Conservation (phyloP, 2,797 vertebrate genomes). For the Tadarida brasiliensis region DNA sequence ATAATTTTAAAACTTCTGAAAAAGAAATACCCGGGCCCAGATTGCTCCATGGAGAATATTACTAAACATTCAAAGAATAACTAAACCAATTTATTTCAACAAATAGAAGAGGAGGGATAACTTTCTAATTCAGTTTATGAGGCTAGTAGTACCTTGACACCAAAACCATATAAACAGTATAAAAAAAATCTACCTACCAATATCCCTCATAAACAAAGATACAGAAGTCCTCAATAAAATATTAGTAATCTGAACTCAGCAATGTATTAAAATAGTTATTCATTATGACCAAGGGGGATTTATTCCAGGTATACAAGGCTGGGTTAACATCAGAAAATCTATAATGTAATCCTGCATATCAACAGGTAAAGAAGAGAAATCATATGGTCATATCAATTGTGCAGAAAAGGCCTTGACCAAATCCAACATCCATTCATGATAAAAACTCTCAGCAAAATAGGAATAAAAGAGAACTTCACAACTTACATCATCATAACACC, state of each 20-base stretch:
- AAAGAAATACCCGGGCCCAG: not conserved
- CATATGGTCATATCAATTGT: not conserved
- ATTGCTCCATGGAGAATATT: not conserved
- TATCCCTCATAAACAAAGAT: not conserved
- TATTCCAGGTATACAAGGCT: not conserved
- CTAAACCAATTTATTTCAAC: not conserved
- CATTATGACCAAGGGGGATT: not conserved
- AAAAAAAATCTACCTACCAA: not conserved
- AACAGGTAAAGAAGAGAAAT: not conserved
- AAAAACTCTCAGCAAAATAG: not conserved
- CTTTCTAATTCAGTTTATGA: not conserved
- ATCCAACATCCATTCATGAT: not conserved
- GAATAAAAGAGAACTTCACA: not conserved
- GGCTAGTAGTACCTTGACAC: not conserved
- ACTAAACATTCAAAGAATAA: not conserved
- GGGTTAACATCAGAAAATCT: not conserved
- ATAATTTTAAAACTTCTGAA: not conserved
- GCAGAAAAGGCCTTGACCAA: not conserved
- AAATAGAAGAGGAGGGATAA: not conserved
- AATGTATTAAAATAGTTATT: not conserved
- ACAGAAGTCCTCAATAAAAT: not conserved
- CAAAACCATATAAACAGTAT: not conserved
- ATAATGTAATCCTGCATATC: not conserved
- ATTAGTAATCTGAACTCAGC: not conserved
- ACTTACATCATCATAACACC: not conserved